phyloP scores from a whole-genome alignment of 64 coral and sea anemone genomes.

The Stichodactyla helianthus region DNA sequence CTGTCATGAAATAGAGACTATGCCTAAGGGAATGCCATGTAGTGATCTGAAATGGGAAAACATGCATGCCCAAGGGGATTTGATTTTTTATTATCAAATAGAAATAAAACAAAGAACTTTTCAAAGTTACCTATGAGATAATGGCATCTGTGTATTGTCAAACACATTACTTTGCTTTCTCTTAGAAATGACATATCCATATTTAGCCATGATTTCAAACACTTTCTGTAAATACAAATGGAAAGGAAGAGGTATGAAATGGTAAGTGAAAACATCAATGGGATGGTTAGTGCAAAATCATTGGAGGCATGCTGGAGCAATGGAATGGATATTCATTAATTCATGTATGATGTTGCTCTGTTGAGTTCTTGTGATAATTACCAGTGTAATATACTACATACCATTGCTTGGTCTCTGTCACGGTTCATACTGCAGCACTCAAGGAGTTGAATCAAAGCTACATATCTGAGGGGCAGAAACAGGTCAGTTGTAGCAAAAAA shows the following conservation, averaged over 20 bases:
- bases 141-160: slow-evolving; percentile 21
- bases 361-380: not conserved
- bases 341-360: no score
- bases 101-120: no score
- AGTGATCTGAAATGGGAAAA: not conserved
- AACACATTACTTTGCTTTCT: slow-evolving; percentile 19
- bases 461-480: slow-evolving; percentile 3
- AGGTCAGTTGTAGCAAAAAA: not conserved
- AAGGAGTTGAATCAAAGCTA: not conserved
- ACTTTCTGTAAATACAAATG: slow-evolving; percentile 25
- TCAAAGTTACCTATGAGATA: slow-evolving; percentile 15
- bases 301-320: no score
- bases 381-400: not conserved
- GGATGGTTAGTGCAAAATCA: not conserved
- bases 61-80: not conserved
- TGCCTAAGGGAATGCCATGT: no score
- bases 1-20: no score
- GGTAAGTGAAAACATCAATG: not conserved
- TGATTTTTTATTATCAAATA: no score
- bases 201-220: slow-evolving; percentile 51
- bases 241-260: no score
- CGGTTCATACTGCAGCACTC: slow-evolving; percentile 9
- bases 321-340: no score
- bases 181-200: slow-evolving; percentile 32
- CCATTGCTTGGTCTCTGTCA: not conserved